Evolutionary conservation across 2,113 vertebrate genomes (phyloP), one percentile per base, ranked within the genome.

Genomic region (Triplophysa siluroides): DNA sequence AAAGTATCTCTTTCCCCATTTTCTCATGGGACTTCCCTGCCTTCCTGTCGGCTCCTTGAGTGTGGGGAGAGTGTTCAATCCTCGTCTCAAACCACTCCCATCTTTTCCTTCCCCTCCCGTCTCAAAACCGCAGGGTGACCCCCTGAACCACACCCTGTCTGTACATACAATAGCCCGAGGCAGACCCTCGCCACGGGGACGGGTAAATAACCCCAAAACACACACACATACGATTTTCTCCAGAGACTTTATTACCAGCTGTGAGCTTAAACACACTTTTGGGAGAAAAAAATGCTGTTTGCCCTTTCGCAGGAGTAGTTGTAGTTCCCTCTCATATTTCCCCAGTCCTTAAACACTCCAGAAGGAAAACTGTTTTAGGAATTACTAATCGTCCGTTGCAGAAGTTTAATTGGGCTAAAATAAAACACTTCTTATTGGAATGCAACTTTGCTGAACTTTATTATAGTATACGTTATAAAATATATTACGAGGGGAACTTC

Each of bases 141-240:
- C 82, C 81, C 77, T 73, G 81, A 76, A 83, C 89, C 89, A 87
- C 90, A 79, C 90, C 90, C 89, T 84, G 87, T 89, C 89, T 91
- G 88, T 90, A 88, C 86, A 88, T 91, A 92, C 92, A 92, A 92
- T 88, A 87, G 86, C 81, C 66, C 75, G 58, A 61, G 85, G 85
- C 78, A 72, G 66, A 78, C 76, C 81, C 70, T 67, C 63, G 66
- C 76, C 76, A 60, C 58, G 66, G 45, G 60, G 45, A 56, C 18
- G 68, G 66, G 8, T 33, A 73, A 73, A 73, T 73, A 56, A 69
- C 63, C 33, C 61, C 13, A 9, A 54, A 56, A 81, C 54, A 68
- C 26, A 63, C 33, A 12, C 19, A 56, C 65, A 71, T 60, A 66
- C 66, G 43, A 47, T 83, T 41, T 45, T 79, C 65, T 67, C 52